Base-by-base conservation (phyloP, 2,113 vertebrate genomes). In the Porphyrio hochstetteri region DNA sequence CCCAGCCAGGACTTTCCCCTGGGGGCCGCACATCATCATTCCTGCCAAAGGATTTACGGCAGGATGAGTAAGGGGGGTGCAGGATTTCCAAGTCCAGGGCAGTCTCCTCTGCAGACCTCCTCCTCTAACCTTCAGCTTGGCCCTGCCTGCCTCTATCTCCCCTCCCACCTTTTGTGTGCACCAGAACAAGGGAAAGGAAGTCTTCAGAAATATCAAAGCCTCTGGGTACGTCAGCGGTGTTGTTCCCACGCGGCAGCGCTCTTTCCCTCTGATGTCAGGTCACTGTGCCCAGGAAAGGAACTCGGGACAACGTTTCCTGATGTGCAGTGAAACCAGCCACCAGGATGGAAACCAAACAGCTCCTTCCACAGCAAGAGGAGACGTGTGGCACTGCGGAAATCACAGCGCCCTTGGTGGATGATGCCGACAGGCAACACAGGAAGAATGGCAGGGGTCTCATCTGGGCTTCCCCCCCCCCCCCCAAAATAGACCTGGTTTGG, bases 11-110 rank as follows among this genome's bases (percentile, higher is more conserved):
- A 33, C 65, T 82, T 67, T 31, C 33, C 59, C 13, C 13, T 2
- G 0, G 1, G 0, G 0, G 1, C 86, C 12, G 12, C 17, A 10
- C 48, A 27, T 57, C 71, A 4, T 16, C 46, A 5, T 61, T 56
- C 82, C 5, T 2, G 33, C 3, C 53, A 68, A 46, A 67, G 46
- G n/a, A 75, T 67, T 82, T 87, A 14, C 0, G 9, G 80, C 77
- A 57, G 46, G 70, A 75, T 50, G 78, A 87, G 85, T 65, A 1
- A 7, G 25, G 57, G 13, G 35, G 0, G 78, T 88, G 56, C 36
- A 44, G 74, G 27, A 87, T 33, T 60, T 74, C 90, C 36, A 46
- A 89, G 80, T 31, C 72, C 52, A 82, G 84, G 71, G 28, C 2
- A 0, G 56, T 57, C 11, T 68, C 42, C 42, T 79, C 83, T 18